Evolutionary conservation across 2,797 vertebrate species (phyloP).

Genomic region (Phalanger gymnotis): DNA sequence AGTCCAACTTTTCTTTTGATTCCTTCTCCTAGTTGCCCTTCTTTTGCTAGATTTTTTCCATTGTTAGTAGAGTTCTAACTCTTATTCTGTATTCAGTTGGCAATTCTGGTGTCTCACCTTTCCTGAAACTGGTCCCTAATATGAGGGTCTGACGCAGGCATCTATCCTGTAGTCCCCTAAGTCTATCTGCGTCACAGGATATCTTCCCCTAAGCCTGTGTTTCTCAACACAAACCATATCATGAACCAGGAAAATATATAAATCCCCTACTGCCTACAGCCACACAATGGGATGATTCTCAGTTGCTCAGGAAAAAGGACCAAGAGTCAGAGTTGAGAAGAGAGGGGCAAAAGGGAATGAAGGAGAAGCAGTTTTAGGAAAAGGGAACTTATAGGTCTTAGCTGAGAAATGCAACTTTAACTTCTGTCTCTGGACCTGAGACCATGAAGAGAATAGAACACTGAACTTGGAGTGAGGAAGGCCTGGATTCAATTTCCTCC

Average conservation of each 20-base stretch:
- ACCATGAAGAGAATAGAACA: no score
- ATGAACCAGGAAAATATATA: not conserved
- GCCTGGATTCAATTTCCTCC: not conserved
- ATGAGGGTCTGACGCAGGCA: not conserved
- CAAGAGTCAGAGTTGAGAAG: not conserved
- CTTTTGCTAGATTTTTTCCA: not conserved
- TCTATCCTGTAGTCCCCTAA: not conserved
- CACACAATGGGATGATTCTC: not conserved
- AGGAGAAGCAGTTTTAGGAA: not conserved
- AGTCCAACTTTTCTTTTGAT: not conserved
- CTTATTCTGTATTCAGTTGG: not conserved
- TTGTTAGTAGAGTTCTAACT: not conserved
- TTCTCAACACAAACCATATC: not conserved
- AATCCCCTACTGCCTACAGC: not conserved
- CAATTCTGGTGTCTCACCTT: not conserved
- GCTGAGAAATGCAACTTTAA: not conserved
- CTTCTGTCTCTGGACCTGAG: not conserved
- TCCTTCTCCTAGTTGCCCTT: not conserved
- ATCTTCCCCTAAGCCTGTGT: not conserved
- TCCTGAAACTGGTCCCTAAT: not conserved
- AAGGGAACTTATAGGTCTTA: not conserved
- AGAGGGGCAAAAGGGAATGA: not conserved
- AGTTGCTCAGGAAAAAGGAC: not conserved
- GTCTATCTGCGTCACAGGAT: not conserved
- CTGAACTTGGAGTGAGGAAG: no score